Evolutionary conservation across 2,113 vertebrate genomes (phyloP), one percentile per base, ranked within the genome.

Genomic region (Mustelus asterias): DNA sequence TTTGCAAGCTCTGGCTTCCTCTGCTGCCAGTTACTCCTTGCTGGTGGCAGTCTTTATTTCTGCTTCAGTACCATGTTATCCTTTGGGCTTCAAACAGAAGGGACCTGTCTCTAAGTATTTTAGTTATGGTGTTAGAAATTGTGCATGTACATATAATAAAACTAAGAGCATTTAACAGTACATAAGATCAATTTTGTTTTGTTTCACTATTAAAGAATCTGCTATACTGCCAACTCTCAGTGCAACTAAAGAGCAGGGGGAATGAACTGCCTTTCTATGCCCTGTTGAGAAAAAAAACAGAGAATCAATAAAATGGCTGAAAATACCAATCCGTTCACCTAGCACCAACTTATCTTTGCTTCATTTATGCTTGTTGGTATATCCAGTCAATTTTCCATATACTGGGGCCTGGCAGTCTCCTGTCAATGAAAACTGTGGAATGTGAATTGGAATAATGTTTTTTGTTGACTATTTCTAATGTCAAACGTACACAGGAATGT

Each of bases 21-120:
- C 98, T 97, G 97, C 98, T 98, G 98, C 98, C 98, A 98, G 98
- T 98, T 98, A 98, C 97, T 98, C 97, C 97, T 97, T 97, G 97
- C 97, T 97, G 97, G 97, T 98, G 97, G 97, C 97, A 97, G 96
- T 97, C 97, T 98, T 98, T 98, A 98, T 98, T 98, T 97, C 98
- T 98, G 98, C 98, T 97, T 97, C 97, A 97, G 96, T 97, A 97
- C 97, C 97, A 96, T 96, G 97, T 97, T 97, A 97, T 98, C 98
- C 97, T 97, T 97, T 97, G 97, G 97, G 97, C 97, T 97, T 97
- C 97, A 97, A 97, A 97, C 97, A 98, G 98, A 97, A 97, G 97
- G 97, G 97, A 97, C 97, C 98, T 97, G 97, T 97, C 97, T 98
- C 97, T 97, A 97, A 98, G 97, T 97, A 97, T 97, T 98, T 97